phyloP scores from a whole-genome alignment of 2,113 vertebrate species.

The Chaetodon trifascialis region DNA sequence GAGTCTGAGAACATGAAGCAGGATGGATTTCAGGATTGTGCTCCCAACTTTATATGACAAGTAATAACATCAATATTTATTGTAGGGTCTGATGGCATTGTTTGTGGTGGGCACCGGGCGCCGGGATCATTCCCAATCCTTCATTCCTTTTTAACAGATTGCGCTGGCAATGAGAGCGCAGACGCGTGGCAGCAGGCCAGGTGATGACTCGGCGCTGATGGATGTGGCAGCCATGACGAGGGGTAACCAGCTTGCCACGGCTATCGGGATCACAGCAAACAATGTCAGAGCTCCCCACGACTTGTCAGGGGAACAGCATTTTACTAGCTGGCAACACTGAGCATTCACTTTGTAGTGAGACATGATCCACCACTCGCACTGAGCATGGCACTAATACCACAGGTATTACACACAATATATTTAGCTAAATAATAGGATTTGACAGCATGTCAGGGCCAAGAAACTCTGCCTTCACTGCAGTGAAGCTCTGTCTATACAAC shows the following conservation, averaged over 20 bases:
- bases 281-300: conserved; percentile 38
- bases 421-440: not conserved
- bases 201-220: conserved; percentile 78
- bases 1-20: conserved; percentile 2
- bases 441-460: not conserved
- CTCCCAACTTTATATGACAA: conserved; percentile 21
- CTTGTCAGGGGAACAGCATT: conserved; percentile 24
- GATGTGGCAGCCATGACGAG: conserved; percentile 72
- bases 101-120: conserved; percentile 46
- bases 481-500: not conserved
- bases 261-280: conserved; percentile 52
- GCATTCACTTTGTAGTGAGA: conserved; percentile 12
- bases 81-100: conserved; percentile 41
- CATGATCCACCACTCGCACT: conserved; percentile 22
- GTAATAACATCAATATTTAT: conserved; percentile 57
- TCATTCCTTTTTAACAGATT: conserved; percentile 75
- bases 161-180: conserved; percentile 65
- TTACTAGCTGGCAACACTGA: conserved; percentile 29
- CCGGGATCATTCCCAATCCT: conserved; percentile 52
- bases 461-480: not conserved
- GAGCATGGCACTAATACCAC: not conserved
- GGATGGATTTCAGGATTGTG: conserved; percentile 38
- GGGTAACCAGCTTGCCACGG: conserved; percentile 62
- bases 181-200: conserved; percentile 72
- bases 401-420: not conserved